phyloP scores from a whole-genome alignment of 2,113 vertebrate genomes.

The Kryptolebias marmoratus region DNA sequence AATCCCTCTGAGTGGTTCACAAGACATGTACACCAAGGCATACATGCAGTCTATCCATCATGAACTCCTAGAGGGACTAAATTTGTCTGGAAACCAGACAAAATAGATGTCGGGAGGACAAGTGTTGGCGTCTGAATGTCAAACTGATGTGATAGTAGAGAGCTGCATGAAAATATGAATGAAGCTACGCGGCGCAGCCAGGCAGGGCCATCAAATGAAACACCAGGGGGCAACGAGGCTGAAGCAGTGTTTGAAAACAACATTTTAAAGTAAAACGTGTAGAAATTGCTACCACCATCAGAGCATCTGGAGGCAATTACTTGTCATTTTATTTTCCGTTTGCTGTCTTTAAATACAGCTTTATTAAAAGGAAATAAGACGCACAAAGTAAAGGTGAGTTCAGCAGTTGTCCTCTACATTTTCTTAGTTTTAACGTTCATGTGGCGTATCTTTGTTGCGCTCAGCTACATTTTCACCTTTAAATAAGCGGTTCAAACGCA shows the following conservation, averaged over 20 bases:
- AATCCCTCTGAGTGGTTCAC: background rate
- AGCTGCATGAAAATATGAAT: background rate
- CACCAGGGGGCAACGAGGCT: background rate
- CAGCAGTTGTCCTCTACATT: background rate
- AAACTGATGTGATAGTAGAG: background rate
- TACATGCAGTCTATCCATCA: background rate
- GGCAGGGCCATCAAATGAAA: conserved; percentile 2
- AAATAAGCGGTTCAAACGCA: background rate
- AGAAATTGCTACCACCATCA: background rate
- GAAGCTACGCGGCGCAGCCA: background rate
- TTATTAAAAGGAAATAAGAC: background rate
- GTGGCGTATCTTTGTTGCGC: background rate
- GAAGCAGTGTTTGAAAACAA: background rate
- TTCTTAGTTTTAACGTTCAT: too few species aligned
- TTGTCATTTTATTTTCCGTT: background rate
- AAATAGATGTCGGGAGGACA: background rate
- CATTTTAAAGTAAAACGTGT: conserved; percentile 1
- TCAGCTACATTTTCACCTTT: background rate
- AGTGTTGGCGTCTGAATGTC: background rate
- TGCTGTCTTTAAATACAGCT: background rate
- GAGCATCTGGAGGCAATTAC: background rate
- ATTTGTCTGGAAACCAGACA: background rate
- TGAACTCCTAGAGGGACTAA: background rate
- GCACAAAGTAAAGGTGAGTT: background rate
- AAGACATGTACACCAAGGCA: background rate